Evolutionary conservation across 1,140 invertebrate species (phyloP), one percentile per base, ranked within the genome.

Genomic region (Anadara kagoshimensis): DNA sequence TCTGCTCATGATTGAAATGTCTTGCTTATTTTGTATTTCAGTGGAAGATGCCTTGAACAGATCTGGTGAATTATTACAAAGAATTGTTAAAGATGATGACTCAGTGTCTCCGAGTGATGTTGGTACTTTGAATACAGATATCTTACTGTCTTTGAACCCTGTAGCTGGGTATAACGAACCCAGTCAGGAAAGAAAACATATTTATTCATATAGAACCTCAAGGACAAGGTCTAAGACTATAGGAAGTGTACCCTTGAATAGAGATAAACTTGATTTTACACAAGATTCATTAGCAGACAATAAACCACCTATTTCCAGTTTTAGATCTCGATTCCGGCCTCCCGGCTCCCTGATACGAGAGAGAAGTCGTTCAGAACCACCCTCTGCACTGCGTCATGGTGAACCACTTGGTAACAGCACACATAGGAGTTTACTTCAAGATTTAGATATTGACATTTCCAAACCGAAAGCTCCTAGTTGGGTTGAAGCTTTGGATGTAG

Each of bases 31-130:
- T 65, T 24, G 24, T 70, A 24, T 73, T 76, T 54, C 73, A 84
- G 82, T 80, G 57, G 80, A 84, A 54, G 80, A 81, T 58, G 82
- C 82, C 14, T 63, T 84, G 47, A 66, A 75, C 12, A 75, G 75
- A 29, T 84, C 82, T 41, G 82, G 78, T 57, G 64, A 79, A 22
- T 58, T 84, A 26, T 54, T 84, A 24, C 65, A 82, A 18, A 80
- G 69, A 12, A 72, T 78, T 36, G 73, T 68, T 24, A 66, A 43
- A 24, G 70, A 74, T n/a, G 69, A 69, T 0, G 53, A 72, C 4
- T 54, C 63, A 22, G 63, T 63, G 4, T 59, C 41, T 51, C 53
- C 44, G 12, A 82, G 80, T 73, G 77, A 78, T 18, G 67, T 78
- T 1, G 80, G 66, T 29, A 81, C 76, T 67, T 11, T 78, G n/a